phyloP scores from a whole-genome alignment of 2,888 invertebrate genomes.

The Cyaniris semiargus region DNA sequence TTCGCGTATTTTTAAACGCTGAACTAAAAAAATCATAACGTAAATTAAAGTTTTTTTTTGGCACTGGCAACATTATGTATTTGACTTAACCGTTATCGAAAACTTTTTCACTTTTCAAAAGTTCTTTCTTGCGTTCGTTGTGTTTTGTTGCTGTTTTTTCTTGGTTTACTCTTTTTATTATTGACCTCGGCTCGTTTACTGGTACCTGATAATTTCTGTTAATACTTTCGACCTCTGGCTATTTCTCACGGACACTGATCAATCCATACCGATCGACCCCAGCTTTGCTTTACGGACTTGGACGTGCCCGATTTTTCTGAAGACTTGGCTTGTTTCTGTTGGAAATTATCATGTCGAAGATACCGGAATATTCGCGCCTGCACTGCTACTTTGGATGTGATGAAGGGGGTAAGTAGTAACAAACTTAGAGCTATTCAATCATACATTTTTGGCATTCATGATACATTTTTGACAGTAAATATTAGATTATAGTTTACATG shows the following conservation, averaged over 20 bases:
- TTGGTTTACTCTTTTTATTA: not conserved
- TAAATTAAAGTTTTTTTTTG: not conserved
- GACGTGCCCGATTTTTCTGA: not conserved
- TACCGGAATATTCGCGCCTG: slow-evolving; percentile 1
- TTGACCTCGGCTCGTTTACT: slow-evolving; percentile 17
- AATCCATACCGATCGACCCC: slow-evolving; percentile 4
- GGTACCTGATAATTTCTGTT: slow-evolving; percentile 14
- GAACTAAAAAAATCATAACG: not conserved
- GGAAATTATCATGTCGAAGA: not conserved
- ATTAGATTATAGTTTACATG: too few species aligned
- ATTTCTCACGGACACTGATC: not conserved
- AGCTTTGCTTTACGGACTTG: slow-evolving; percentile 5
- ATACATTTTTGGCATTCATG: too few species aligned
- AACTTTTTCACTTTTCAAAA: slow-evolving; percentile 8
- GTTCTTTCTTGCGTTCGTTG: slow-evolving; percentile 7
- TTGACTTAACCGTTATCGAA: slow-evolving; percentile 2
- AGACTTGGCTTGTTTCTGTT: too few species aligned
- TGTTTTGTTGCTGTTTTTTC: not conserved
- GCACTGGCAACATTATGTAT: slow-evolving; percentile 1
- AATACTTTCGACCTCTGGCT: not conserved
- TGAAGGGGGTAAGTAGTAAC: not conserved
- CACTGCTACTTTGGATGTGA: slow-evolving; percentile 8
- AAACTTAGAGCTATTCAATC: too few species aligned
- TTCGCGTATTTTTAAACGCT: too few species aligned
- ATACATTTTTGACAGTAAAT: too few species aligned